Base-by-base conservation (phyloP, 2,888 invertebrate species). In the Caenorhabditis uteleia region DNA sequence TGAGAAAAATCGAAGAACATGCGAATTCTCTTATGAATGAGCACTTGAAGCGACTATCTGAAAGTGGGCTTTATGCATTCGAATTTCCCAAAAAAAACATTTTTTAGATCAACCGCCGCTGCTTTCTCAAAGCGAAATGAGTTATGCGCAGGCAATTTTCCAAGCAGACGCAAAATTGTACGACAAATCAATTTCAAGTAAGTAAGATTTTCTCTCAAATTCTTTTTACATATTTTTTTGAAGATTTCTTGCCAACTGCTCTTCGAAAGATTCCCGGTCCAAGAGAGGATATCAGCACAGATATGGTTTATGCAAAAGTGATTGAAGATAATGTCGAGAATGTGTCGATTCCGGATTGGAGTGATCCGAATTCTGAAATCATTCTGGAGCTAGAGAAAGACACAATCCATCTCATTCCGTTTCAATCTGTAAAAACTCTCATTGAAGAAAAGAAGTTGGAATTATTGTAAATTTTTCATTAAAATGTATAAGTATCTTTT, bases 1-100 rank as follows among this genome's bases (percentile, higher is more conserved):
- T 78, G 7, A 42, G 39, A 21, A 78, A 78, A 44, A 79, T 78
- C 26, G 78, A 78, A 33, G 16, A 40, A 36, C 74, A 79, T 50
- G 59, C 74, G n/a, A 60, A 60, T 26, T 39, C 48, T 14, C 36
- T 54, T 10, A 43, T 78, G 18, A 51, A 53, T 7, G 56, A 71
- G 31, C 75, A 78, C 40, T 45, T 59, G n/a, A 47, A 58, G 18
- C 51, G 75, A 14, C 16, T 34, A n/a, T n/a, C n/a, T n/a, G n/a
- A n/a, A n/a, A n/a, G n/a, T n/a, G n/a, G n/a, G n/a, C n/a, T n/a
- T n/a, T n/a, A n/a, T n/a, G n/a, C n/a, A n/a, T n/a, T n/a, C n/a
- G n/a, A n/a, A n/a, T n/a, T n/a, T n/a, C n/a, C n/a, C n/a, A n/a
- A n/a, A n/a, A n/a, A n/a, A n/a, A n/a, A n/a, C n/a, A 34, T 16